These are phyloP conservation scores for Buteo buteo DNA, from an alignment of 2,113 vertebrate genomes.

Conservation along the genomic window DNA sequence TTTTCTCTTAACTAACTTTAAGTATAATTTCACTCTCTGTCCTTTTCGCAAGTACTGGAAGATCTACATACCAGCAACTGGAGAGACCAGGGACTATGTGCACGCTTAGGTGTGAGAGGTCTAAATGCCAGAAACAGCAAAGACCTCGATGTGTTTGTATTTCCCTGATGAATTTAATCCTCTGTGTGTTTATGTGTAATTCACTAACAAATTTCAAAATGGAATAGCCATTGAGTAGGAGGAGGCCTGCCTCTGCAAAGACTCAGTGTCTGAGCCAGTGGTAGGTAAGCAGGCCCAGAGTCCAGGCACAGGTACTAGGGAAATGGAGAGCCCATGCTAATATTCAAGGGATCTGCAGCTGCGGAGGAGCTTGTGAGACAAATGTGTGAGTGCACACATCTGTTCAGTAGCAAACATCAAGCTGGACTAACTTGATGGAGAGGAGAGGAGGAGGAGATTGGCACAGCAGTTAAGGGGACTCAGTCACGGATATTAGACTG, in stretches of 20 bases:
- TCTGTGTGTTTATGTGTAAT: neutral
- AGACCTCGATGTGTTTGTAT: neutral
- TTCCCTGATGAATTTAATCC: neutral
- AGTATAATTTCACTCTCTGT: neutral
- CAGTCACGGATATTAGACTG: neutral
- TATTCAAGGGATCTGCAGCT: neutral
- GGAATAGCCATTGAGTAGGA: neutral
- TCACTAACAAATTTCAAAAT: neutral
- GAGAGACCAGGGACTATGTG: neutral
- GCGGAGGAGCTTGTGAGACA: neutral
- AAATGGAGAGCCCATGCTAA: neutral
- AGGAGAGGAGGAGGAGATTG: neutral
- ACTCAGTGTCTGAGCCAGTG: neutral
- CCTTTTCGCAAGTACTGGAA: neutral
- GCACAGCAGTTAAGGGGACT: no score
- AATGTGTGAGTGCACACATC: neutral
- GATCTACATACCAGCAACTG: neutral
- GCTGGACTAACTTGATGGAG: neutral
- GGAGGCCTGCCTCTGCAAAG: neutral
- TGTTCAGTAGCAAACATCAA: neutral
- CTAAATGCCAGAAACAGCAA: neutral
- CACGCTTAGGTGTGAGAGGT: neutral
- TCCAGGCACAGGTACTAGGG: neutral
- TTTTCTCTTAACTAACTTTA: neutral
- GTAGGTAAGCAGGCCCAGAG: no score